These are phyloP conservation scores for Sesamia inferens DNA, from an alignment of 2,888 invertebrate species.

Conservation along the genomic window DNA sequence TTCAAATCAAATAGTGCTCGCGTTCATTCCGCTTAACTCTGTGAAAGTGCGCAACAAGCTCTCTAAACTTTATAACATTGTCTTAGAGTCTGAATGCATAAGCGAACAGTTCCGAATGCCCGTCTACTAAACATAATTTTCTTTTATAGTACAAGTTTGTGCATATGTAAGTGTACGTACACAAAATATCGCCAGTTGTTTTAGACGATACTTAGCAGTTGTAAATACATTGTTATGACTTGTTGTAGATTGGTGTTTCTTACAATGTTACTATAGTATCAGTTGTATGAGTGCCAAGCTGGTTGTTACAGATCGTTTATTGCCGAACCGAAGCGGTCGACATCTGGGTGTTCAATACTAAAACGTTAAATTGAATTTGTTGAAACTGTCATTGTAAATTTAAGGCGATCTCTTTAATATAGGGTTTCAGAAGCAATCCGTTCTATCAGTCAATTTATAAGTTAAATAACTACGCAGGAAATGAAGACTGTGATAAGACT, in stretches of 20 bases:
- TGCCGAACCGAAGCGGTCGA: not conserved
- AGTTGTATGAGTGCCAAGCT: not conserved
- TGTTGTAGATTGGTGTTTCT: slow-evolving; percentile 22
- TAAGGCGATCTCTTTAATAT: not conserved
- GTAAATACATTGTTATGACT: slow-evolving; percentile 53
- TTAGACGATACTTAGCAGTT: slow-evolving; percentile 43
- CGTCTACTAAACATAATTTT: slow-evolving; percentile 70
- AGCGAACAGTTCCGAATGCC: slow-evolving; percentile 72
- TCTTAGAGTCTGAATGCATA: slow-evolving; percentile 78
- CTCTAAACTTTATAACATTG: slow-evolving; percentile 77
- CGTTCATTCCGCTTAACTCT: slow-evolving; percentile 75
- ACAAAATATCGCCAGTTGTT: slow-evolving; percentile 46
- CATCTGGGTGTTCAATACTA: not conserved
- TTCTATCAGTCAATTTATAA: not conserved
- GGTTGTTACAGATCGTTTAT: slow-evolving; percentile 3
- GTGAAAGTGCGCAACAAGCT: slow-evolving; percentile 71
- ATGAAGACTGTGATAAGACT: not conserved
- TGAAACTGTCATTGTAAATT: not conserved
- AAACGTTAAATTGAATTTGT: not conserved
- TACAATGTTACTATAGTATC: slow-evolving; percentile 29
- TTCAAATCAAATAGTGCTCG: slow-evolving; percentile 77
- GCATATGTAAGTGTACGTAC: slow-evolving; percentile 54
- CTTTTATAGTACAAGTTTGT: slow-evolving; percentile 65
- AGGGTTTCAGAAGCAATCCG: not conserved
- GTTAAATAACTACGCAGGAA: not conserved